Conservation (phyloP, 2,113 vertebrate genomes). For the Alaudala cheleensis region DNA sequence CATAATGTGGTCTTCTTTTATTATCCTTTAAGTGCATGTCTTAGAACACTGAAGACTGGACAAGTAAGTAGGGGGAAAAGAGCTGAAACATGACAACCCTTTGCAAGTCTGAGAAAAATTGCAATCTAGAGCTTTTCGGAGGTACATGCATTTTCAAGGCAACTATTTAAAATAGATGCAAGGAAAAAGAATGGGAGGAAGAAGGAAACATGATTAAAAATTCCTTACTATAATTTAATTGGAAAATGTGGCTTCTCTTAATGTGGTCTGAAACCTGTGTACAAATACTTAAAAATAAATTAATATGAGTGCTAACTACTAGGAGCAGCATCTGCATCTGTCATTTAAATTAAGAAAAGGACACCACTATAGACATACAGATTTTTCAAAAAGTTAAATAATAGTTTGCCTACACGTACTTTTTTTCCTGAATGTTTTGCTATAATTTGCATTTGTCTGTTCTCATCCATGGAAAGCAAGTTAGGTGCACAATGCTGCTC, state of each 20-base stretch:
- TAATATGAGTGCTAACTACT: neutral
- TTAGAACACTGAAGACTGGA: constrained; percentile 54
- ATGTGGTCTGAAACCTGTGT: neutral
- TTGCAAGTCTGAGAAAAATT: neutral
- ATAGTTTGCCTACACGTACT: neutral
- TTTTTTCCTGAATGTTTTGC: neutral
- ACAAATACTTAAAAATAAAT: constrained; percentile 16
- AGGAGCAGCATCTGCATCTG: constrained; percentile 25
- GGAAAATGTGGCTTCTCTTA: neutral
- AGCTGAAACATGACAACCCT: constrained; percentile 51
- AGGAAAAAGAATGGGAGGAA: neutral
- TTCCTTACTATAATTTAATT: neutral
- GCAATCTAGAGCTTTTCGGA: neutral
- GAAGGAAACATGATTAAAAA: neutral
- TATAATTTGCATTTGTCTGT: neutral
- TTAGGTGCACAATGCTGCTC: neutral
- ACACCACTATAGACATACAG: neutral
- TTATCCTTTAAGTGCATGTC: constrained; percentile 60
- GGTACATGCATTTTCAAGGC: constrained; percentile 20
- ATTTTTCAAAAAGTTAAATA: constrained; percentile 34
- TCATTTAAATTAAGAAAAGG: constrained; percentile 39
- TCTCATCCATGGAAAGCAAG: neutral
- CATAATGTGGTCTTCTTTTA: constrained; percentile 61
- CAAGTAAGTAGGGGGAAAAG: constrained; percentile 6
- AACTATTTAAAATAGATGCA: neutral